Percentiles rank a stretch among this genome's conserved stretches.
Conservation (phyloP, 2,888 invertebrate genomes). For the Silvanus unidentatus region DNA sequence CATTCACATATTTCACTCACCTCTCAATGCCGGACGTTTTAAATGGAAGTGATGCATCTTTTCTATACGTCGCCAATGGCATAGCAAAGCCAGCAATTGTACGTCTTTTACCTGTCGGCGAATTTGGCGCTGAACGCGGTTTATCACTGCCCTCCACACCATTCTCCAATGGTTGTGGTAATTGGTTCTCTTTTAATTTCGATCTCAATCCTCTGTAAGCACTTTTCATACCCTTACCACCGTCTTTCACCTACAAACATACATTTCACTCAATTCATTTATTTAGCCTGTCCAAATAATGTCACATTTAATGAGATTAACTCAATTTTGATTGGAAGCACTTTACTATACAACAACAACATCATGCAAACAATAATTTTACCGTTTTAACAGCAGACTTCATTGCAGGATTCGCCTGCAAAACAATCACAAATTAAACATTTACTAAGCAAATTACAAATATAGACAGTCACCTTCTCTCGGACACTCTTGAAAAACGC, state of each 20-base stretch:
- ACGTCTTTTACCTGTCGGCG: constrained; percentile 54
- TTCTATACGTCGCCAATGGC: constrained; percentile 42
- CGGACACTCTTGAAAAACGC: constrained; percentile 82
- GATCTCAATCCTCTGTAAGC: constrained; percentile 72
- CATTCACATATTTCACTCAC: constrained; percentile 22
- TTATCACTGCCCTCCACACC: constrained; percentile 40
- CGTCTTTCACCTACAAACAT: constrained; percentile 64
- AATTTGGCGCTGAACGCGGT: constrained; percentile 61
- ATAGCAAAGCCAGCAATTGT: constrained; percentile 37
- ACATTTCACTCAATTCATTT: no score
- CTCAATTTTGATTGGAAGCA: no score
- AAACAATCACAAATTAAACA: constrained; percentile 34
- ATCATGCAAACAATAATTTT: constrained; percentile 47
- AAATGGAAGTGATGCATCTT: constrained; percentile 39
- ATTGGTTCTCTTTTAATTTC: constrained; percentile 50
- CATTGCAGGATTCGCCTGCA: constrained; percentile 89
- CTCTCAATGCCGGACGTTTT: constrained; percentile 40
- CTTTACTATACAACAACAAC: no score
- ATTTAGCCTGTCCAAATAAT: no score
- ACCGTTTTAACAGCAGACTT: constrained; percentile 91
- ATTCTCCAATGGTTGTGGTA: constrained; percentile 38
- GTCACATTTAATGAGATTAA: no score
- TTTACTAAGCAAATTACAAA: constrained; percentile 1
- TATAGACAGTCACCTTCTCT: constrained; percentile 63
- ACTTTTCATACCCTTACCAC: constrained; percentile 69